Percentiles rank a stretch among this genome's conserved stretches.
These are phyloP conservation scores for Drosophila pseudotakahashii DNA, from an alignment of 2,888 invertebrate species.

Conservation along the genomic window DNA sequence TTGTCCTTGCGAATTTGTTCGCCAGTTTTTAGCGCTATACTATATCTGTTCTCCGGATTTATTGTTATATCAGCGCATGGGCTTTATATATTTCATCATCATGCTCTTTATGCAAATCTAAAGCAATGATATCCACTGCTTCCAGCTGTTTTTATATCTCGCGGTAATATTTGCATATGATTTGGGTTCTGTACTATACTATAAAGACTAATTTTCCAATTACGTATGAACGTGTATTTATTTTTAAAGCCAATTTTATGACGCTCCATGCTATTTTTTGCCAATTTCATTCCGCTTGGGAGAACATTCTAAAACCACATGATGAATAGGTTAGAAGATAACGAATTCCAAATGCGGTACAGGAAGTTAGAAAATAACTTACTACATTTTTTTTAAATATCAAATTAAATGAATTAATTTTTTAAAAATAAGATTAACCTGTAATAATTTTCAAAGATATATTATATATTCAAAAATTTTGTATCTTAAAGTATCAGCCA, in stretches of 20 bases:
- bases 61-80: conserved; percentile 12
- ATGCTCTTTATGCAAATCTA: not conserved
- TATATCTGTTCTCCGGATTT: conserved; percentile 13
- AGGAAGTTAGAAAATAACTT: not conserved
- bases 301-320: conserved; percentile 24
- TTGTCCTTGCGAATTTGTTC: conserved; percentile 7
- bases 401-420: too few species aligned
- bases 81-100: conserved; percentile 20
- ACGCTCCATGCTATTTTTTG: conserved; percentile 37
- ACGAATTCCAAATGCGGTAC: conserved; percentile 15
- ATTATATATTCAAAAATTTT: too few species aligned
- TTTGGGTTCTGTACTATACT: not conserved
- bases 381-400: too few species aligned
- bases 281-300: conserved; percentile 17
- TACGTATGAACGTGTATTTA: conserved; percentile 11
- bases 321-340: conserved; percentile 11
- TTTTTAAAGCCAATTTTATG: conserved; percentile 41
- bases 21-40: not conserved
- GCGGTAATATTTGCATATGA: conserved; percentile 8
- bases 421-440: too few species aligned
- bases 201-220: conserved; percentile 3
- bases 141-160: conserved; percentile 23
- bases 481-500: not conserved
- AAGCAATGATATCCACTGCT: not conserved
- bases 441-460: too few species aligned